phyloP scores from a whole-genome alignment of 2,797 vertebrate genomes.

The Sebastes vulpes region DNA sequence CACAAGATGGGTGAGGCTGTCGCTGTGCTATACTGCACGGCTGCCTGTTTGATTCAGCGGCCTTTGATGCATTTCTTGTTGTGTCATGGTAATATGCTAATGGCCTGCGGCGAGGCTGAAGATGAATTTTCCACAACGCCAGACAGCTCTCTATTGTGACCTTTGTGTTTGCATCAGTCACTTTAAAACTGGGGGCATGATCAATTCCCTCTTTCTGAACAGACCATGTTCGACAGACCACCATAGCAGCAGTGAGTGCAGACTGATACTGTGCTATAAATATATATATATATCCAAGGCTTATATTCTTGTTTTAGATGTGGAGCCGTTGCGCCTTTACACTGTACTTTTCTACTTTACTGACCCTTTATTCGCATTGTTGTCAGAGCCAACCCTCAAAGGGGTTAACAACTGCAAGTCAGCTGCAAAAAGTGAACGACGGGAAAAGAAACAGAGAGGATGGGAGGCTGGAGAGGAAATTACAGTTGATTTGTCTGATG shows the following conservation, averaged over 20 bases:
- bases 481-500: constrained; percentile 61
- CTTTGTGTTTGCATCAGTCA: constrained; percentile 62
- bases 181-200: constrained; percentile 43
- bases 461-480: constrained; percentile 46
- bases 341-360: background rate
- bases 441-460: constrained; percentile 2
- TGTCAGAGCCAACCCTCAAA: background rate
- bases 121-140: constrained; percentile 51
- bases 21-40: constrained; percentile 9
- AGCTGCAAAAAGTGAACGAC: background rate
- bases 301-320: background rate
- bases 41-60: constrained; percentile 47
- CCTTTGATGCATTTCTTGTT: constrained; percentile 62
- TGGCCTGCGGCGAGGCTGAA: constrained; percentile 43
- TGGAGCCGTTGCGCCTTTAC: background rate
- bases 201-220: constrained; percentile 34
- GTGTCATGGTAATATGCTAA: constrained; percentile 66
- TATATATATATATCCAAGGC: background rate
- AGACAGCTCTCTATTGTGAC: constrained; percentile 51
- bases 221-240: constrained; percentile 42
- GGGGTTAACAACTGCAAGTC: constrained; percentile 13
- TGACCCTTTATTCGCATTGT: background rate
- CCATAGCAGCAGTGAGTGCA: constrained; percentile 28
- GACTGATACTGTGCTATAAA: background rate
- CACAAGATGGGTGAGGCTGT: constrained; percentile 56